Base-by-base conservation (phyloP, 1,140 invertebrate species). In the Goniozus legneri region DNA sequence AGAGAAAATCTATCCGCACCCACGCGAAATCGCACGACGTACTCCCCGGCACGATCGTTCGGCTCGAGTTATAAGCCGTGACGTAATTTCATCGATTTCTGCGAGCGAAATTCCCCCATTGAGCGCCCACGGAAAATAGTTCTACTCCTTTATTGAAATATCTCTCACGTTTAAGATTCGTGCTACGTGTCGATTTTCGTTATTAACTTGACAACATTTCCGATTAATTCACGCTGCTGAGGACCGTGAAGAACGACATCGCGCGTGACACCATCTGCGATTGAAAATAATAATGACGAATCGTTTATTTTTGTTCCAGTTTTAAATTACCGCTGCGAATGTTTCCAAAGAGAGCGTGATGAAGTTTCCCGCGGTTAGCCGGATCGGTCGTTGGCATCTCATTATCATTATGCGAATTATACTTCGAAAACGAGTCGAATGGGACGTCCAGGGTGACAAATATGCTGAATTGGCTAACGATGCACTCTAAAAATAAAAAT, bases 191-290 rank as follows among this genome's bases (percentile, higher is more conserved):
- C n/a, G n/a, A n/a, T n/a, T n/a, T n/a, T n/a, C n/a, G n/a, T n/a
- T n/a, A n/a, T n/a, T n/a, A n/a, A n/a, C n/a, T n/a, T n/a, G n/a
- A n/a, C n/a, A n/a, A n/a, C n/a, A n/a, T n/a, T n/a, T n/a, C n/a
- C n/a, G n/a, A 30, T 52, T 24, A 46, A 24, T 49, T 52, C n/a
- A 56, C 34, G n/a, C 45, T 48, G 16, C 44, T 44, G 13, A 58
- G 18, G 35, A 60, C 35, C n/a, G 51, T 52, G 34, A 62, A 60
- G 13, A 55, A 60, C 0, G 50, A 62, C 2, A 20, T 46, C 3
- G 44, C 45, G 7, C 42, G 18, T 14, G 52, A 59, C 3, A 56
- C 30, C 55, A 60, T 60, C 56, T 59, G 20, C n/a, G n/a, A n/a
- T n/a, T n/a, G n/a, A n/a, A n/a, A 41, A 56, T 50, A 13, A 19